Evolutionary conservation across 1,140 invertebrate genomes (phyloP).

Genomic region (Psix sp.): DNA sequence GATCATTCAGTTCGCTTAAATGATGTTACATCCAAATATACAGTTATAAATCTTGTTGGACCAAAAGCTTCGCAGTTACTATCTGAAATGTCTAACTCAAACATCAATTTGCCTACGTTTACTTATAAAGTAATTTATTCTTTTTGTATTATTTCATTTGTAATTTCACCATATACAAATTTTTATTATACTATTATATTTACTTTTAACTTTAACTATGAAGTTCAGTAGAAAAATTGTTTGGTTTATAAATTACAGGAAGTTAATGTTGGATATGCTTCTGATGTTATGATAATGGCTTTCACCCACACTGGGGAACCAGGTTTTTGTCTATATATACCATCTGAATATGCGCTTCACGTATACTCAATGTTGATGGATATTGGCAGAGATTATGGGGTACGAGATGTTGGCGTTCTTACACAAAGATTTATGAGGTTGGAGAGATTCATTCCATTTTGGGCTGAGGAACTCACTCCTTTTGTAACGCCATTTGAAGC

Average conservation of each 20-base stretch:
- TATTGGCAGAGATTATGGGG: constrained; percentile 81
- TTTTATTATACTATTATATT: too few species aligned
- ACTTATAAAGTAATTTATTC: constrained; percentile 80
- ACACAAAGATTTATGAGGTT: constrained; percentile 86
- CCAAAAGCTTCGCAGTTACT: constrained; percentile 85
- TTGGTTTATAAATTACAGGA: constrained; percentile 69
- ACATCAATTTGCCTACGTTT: constrained; percentile 84
- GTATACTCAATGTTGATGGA: constrained; percentile 86
- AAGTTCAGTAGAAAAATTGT: too few species aligned
- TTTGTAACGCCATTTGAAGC: constrained; percentile 88
- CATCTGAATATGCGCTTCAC: constrained; percentile 87
- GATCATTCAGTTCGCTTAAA: constrained; percentile 82
- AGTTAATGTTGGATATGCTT: constrained; percentile 86
- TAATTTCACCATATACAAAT: not conserved
- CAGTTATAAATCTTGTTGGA: constrained; percentile 90
- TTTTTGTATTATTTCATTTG: not conserved
- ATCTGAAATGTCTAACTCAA: constrained; percentile 85
- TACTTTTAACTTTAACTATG: too few species aligned
- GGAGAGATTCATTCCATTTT: constrained; percentile 81
- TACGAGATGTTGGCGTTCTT: constrained; percentile 85
- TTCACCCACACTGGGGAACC: constrained; percentile 90
- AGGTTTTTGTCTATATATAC: constrained; percentile 89
- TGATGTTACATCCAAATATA: constrained; percentile 90
- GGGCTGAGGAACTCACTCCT: constrained; percentile 84
- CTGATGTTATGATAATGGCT: constrained; percentile 86